A percentile compares a stretch with the other conserved stretches of the same genome.
phyloP scores from a whole-genome alignment of 1,140 invertebrate species.

The Gryllus bimaculatus region DNA sequence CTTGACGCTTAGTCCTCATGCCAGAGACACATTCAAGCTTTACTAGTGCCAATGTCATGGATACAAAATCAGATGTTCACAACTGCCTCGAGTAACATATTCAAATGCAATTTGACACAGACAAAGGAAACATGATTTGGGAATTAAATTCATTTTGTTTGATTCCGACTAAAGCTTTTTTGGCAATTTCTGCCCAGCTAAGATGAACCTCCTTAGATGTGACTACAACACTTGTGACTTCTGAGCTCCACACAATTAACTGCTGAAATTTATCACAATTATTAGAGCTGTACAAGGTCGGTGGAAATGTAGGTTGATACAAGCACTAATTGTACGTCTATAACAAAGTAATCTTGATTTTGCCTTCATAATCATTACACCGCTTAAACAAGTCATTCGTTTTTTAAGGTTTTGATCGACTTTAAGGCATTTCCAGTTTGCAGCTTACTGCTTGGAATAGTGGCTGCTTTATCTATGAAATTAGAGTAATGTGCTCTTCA shows the following conservation, averaged over 20 bases:
- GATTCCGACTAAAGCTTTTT: no score
- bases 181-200: no score
- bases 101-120: not conserved
- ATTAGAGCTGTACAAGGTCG: not conserved
- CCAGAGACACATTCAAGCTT: slow-evolving; percentile 23
- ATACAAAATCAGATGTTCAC: slow-evolving; percentile 23
- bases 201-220: not conserved
- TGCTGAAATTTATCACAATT: not conserved
- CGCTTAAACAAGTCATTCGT: slow-evolving; percentile 15
- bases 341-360: not conserved
- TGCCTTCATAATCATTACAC: not conserved
- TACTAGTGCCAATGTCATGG: slow-evolving; percentile 21
- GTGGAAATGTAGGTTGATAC: not conserved
- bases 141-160: no score
- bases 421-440: slow-evolving; percentile 17
- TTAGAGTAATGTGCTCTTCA: slow-evolving; percentile 12
- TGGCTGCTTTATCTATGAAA: slow-evolving; percentile 21
- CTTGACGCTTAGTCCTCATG: slow-evolving; percentile 22
- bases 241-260: not conserved
- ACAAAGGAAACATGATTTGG: not conserved
- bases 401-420: slow-evolving; percentile 14
- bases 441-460: slow-evolving; percentile 19
- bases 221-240: not conserved
- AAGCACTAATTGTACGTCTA: slow-evolving; percentile 6
- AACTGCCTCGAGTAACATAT: slow-evolving; percentile 24